Evolutionary conservation across 2,888 invertebrate genomes (phyloP).

Genomic region (Myopa tessellatipennis): DNA sequence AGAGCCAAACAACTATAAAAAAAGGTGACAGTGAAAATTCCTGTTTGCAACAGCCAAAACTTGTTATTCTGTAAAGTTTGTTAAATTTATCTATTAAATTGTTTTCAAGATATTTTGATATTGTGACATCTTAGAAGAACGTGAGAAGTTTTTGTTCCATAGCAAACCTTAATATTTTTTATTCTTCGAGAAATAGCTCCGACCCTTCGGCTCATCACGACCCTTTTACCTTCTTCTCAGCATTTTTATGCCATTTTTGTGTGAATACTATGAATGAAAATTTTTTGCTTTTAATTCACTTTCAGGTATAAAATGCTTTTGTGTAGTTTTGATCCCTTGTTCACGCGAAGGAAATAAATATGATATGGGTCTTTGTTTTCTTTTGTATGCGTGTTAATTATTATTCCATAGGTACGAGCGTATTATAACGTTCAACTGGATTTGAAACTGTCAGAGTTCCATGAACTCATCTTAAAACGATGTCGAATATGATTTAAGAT

Average conservation of each 20-base stretch:
- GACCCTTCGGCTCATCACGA: neutral
- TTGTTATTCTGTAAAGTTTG: no score
- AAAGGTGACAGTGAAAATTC: no score
- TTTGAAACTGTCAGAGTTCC: neutral
- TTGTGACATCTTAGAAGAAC: conserved; percentile 1
- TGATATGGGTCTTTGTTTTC: no score
- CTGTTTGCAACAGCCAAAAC: no score
- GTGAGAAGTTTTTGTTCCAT: conserved; percentile 16
- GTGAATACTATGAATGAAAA: no score
- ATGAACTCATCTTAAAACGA: conserved; percentile 10
- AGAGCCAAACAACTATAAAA: no score
- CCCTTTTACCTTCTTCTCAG: conserved; percentile 14
- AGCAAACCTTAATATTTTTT: neutral
- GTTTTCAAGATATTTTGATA: neutral
- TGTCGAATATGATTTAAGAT: neutral
- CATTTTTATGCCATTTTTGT: no score
- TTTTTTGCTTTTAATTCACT: neutral
- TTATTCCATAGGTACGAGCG: no score
- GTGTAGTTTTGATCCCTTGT: conserved; percentile 1
- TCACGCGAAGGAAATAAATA: neutral
- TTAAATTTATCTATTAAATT: neutral
- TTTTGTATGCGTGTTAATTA: no score
- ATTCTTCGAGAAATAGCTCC: neutral
- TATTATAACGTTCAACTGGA: no score
- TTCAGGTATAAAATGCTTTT: conserved; percentile 15